These are phyloP conservation scores for Cetonia aurata DNA, from an alignment of 2,888 invertebrate species.

Conservation along the genomic window DNA sequence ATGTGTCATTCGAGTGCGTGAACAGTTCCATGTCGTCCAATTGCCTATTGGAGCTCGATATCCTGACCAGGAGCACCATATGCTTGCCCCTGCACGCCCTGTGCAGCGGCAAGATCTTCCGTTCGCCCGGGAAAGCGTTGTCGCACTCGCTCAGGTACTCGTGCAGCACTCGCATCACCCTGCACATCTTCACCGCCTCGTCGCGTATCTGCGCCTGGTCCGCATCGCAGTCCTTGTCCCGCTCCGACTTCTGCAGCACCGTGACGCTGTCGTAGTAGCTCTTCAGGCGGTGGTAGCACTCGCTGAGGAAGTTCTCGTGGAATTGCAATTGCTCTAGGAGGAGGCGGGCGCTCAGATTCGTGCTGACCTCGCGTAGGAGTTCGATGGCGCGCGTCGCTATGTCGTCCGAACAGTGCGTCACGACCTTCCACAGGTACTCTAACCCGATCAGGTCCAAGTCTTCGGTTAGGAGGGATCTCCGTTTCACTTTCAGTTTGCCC, in stretches of 20 bases:
- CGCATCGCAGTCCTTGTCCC: conserved; percentile 66
- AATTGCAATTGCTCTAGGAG: conserved; percentile 84
- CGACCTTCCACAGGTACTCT: conserved; percentile 91
- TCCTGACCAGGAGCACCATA: conserved; percentile 84
- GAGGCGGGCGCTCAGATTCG: conserved; percentile 90
- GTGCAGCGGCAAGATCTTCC: conserved; percentile 89
- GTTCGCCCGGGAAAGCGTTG: conserved; percentile 86
- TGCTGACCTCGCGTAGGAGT: conserved; percentile 92
- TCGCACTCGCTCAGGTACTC: conserved; percentile 97
- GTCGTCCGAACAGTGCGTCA: conserved; percentile 91
- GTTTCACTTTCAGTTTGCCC: conserved; percentile 88
- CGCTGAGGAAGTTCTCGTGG: conserved; percentile 92
- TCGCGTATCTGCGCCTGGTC: conserved; percentile 69
- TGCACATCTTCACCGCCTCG: conserved; percentile 89
- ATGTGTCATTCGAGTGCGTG: conserved; percentile 94
- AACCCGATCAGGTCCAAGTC: conserved; percentile 95
- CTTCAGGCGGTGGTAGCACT: conserved; percentile 91
- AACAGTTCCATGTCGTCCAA: conserved; percentile 93
- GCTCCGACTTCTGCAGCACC: conserved; percentile 70
- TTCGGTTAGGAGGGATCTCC: conserved; percentile 89
- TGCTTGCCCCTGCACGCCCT: conserved; percentile 93
- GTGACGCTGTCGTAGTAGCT: conserved; percentile 88
- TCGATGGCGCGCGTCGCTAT: conserved; percentile 94
- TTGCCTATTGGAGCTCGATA: conserved; percentile 81
- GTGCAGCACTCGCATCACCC: conserved; percentile 93